These are phyloP conservation scores for Gracilinanus agilis DNA, from an alignment of 2,113 vertebrate genomes.

Conservation along the genomic window DNA sequence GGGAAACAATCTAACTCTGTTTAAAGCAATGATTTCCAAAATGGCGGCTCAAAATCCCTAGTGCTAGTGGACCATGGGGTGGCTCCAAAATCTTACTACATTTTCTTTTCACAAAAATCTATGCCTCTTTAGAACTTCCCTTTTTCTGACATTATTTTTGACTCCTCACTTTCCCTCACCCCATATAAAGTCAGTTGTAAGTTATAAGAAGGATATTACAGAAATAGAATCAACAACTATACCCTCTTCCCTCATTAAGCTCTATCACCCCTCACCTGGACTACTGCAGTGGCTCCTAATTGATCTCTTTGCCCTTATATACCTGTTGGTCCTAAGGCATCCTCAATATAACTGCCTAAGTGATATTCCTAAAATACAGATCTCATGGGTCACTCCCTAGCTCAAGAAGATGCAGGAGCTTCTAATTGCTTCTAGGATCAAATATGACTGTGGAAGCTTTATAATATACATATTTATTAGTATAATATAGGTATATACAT, in stretches of 20 bases:
- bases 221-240: background rate
- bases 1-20: background rate
- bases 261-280: background rate
- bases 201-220: background rate
- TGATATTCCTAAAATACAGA: background rate
- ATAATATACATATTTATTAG: background rate
- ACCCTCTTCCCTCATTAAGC: background rate
- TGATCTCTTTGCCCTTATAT: background rate
- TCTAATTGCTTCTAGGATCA: background rate
- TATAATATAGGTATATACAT: too few species aligned
- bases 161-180: background rate
- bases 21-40: background rate
- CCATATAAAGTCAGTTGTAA: background rate
- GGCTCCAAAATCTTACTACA: background rate
- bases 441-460: background rate
- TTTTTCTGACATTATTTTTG: background rate
- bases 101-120: background rate
- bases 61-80: background rate
- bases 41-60: background rate
- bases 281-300: background rate
- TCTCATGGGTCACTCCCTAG: background rate
- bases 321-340: background rate
- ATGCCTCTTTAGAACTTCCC: background rate
- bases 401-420: background rate
- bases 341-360: background rate